A percentile compares a stretch with the other conserved stretches of the same genome.
phyloP scores from a whole-genome alignment of 2,797 vertebrate genomes.

The Oreortyx pictus region DNA sequence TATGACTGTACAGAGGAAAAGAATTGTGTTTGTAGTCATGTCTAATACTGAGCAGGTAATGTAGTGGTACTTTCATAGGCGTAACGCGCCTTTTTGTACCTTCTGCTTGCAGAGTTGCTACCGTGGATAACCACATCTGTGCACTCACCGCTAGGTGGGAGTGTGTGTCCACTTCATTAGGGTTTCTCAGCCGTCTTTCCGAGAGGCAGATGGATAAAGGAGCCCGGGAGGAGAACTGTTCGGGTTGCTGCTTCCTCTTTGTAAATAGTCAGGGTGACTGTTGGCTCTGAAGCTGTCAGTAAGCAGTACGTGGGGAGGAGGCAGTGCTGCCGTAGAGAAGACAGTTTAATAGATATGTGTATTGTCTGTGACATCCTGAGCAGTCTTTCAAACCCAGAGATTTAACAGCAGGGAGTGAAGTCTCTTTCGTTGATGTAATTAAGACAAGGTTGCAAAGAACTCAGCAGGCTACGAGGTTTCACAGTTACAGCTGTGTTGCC shows the following conservation, averaged over 20 bases:
- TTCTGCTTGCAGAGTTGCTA: neutral
- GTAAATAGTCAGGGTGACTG: neutral
- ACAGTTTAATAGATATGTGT: neutral
- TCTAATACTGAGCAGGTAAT: neutral
- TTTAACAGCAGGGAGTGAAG: rapidly evolving
- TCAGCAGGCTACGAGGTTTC: rapidly evolving
- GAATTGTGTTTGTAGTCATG: neutral
- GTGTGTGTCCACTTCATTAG: neutral
- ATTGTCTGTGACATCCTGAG: rapidly evolving
- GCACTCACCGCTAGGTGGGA: conserved; percentile 53
- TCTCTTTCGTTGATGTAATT: neutral
- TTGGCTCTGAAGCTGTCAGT: too few species aligned
- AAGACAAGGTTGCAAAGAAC: neutral
- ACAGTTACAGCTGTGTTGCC: neutral
- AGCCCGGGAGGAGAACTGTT: neutral
- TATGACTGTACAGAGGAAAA: neutral
- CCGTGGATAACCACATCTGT: rapidly evolving
- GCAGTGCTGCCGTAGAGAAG: neutral
- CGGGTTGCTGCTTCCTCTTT: neutral
- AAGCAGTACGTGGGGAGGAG: neutral
- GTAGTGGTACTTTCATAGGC: neutral
- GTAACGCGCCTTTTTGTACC: neutral
- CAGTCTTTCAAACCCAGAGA: neutral
- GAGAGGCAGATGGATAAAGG: too few species aligned
- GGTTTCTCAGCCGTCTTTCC: rapidly evolving